These are phyloP conservation scores for Carcharodon carcharias DNA, from an alignment of 2,797 vertebrate genomes.

Conservation along the genomic window DNA sequence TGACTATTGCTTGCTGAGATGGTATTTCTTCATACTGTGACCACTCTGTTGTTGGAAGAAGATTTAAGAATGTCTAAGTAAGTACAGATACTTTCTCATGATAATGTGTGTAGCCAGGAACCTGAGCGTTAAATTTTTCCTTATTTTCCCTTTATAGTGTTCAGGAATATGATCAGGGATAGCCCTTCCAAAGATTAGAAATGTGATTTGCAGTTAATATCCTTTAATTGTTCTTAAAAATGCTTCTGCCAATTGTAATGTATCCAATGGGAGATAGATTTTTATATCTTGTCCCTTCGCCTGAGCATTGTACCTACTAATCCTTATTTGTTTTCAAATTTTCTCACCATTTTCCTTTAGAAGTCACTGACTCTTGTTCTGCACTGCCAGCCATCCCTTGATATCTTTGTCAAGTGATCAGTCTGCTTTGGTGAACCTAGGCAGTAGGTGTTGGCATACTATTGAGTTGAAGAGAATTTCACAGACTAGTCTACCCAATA, in stretches of 20 bases:
- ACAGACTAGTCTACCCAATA: neutral
- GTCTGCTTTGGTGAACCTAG: neutral
- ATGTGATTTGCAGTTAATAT: neutral
- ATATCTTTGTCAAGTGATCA: neutral
- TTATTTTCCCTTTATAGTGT: neutral
- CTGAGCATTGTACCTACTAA: neutral
- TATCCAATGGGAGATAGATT: neutral
- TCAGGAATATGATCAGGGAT: neutral
- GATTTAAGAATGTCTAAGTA: constrained; percentile 35
- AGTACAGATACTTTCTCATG: neutral
- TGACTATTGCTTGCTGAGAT: constrained; percentile 25
- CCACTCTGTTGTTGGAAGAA: constrained; percentile 17
- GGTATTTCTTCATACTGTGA: constrained; percentile 5
- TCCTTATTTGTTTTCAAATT: neutral
- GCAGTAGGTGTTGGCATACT: neutral
- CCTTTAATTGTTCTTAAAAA: neutral
- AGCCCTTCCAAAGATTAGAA: neutral
- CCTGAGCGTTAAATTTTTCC: neutral
- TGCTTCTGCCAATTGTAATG: neutral
- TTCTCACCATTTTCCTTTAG: neutral
- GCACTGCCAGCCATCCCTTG: neutral
- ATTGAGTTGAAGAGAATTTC: neutral
- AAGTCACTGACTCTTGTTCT: neutral
- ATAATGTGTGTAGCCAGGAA: neutral
- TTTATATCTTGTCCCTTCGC: neutral